These are phyloP conservation scores for Actinostola sp. DNA, from an alignment of 92 coral and sea anemone genomes.

Conservation along the genomic window DNA sequence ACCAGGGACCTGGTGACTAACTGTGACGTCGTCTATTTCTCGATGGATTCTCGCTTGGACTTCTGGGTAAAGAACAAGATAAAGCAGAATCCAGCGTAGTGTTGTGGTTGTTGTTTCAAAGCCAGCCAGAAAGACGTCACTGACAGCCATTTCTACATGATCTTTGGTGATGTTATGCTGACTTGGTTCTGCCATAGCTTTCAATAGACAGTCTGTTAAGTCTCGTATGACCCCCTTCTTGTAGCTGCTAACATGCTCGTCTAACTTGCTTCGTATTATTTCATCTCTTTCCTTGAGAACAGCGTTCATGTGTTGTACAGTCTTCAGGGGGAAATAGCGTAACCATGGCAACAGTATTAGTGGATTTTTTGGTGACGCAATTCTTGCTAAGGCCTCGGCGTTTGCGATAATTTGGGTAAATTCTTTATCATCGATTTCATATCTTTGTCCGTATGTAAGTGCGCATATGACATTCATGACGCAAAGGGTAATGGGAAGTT, in stretches of 20 bases:
- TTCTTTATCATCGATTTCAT: constrained; percentile 55
- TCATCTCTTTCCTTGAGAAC: constrained; percentile 47
- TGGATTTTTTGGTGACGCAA: constrained; percentile 55
- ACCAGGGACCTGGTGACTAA: constrained; percentile 23
- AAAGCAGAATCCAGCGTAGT: constrained; percentile 62
- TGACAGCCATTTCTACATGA: constrained; percentile 44
- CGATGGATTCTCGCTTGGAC: constrained; percentile 60
- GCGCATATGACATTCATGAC: constrained; percentile 74
- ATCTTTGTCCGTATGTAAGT: constrained; percentile 63
- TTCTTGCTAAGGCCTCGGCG: constrained; percentile 43
- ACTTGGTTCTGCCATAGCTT: background rate
- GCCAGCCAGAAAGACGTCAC: constrained; percentile 70
- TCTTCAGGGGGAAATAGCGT: constrained; percentile 40
- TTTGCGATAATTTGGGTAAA: constrained; percentile 44
- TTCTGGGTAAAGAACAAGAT: constrained; percentile 55
- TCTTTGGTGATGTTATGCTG: constrained; percentile 44
- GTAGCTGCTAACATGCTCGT: constrained; percentile 48
- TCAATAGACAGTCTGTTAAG: constrained; percentile 55
- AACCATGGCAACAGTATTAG: constrained; percentile 60
- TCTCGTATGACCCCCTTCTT: constrained; percentile 46
- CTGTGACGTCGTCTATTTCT: constrained; percentile 60
- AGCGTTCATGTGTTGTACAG: constrained; percentile 27
- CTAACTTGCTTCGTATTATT: constrained; percentile 30
- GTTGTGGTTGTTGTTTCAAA: constrained; percentile 71
- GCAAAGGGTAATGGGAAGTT: constrained; percentile 49